Evolutionary conservation across 2,113 vertebrate species (phyloP), one percentile per base, ranked within the genome.

Genomic region (Ciconia maguari): DNA sequence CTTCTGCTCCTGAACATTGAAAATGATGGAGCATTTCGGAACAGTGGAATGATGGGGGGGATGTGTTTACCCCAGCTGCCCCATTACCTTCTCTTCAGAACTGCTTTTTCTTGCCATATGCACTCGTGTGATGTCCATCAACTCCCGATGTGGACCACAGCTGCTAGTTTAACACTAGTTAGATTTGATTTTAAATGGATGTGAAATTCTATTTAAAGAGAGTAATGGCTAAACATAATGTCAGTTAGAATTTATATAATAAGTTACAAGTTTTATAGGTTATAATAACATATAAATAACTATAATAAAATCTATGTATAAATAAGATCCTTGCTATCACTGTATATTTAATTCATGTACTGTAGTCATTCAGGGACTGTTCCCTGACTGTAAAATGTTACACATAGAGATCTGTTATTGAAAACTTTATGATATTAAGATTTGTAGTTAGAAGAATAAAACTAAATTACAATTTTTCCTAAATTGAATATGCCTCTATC

Each of bases 401-500:
- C 36, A 38, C 16, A 6, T 30, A 77, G 44, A 75, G 49, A 55
- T 58, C 79, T 81, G n/a, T 83, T 65, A 32, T 64, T 75, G 83
- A 89, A 90, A 92, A 86, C 14, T 55, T 88, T 51, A 80, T 77
- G 51, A 48, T 74, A 85, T 24, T 89, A 68, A 57, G 64, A 71
- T 86, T 89, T 95, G 57, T 78, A 83, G 54, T 78, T 93, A 57
- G 80, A 81, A 84, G 38, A 87, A 52, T 75, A 62, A 87, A 92
- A 85, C 27, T 77, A 72, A 89, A 92, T 78, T 86, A 76, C 51
- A 89, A 5, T 94, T 93, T 91, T 93, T 80, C 61, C 54, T 79
- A 17, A 89, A 91, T 77, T 91, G 91, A 76, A 89, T 94, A n/a
- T 97, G 79, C 87, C 48, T 15, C 61, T 82, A 2, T 82, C 75